A percentile compares a stretch with the other conserved stretches of the same genome.
phyloP scores from a whole-genome alignment of 2,113 vertebrate genomes.

The Collichthys lucidus region DNA sequence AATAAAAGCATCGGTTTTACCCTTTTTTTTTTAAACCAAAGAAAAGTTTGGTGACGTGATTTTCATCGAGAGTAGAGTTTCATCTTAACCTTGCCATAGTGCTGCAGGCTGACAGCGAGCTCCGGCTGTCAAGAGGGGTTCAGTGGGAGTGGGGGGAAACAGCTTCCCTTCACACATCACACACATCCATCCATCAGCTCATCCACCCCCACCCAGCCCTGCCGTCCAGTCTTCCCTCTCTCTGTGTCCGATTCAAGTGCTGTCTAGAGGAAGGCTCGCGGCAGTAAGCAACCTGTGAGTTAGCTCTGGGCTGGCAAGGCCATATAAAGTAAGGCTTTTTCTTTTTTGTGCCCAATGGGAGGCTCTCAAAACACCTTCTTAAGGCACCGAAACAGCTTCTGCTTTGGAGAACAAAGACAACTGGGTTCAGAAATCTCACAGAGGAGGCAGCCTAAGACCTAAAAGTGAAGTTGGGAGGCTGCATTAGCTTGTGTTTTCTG shows the following conservation, averaged over 20 bases:
- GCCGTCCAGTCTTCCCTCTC: constrained; percentile 42
- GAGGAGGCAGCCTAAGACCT: constrained; percentile 3
- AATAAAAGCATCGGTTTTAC: constrained; percentile 4
- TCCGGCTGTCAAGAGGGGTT: constrained; percentile 58
- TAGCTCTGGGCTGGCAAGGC: constrained; percentile 23
- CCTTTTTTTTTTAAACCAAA: constrained; percentile 31
- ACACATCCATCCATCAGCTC: constrained; percentile 34
- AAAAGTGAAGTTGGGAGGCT: background rate
- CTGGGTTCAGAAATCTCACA: constrained; percentile 7
- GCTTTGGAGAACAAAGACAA: constrained; percentile 59
- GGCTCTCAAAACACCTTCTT: constrained; percentile 57
- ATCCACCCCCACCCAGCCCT: constrained; percentile 26
- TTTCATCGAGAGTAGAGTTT: constrained; percentile 31
- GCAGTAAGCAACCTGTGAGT: constrained; percentile 40
- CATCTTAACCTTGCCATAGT: constrained; percentile 5
- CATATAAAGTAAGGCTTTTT: constrained; percentile 48
- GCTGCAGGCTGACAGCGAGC: constrained; percentile 59
- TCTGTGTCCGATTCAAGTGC: constrained; percentile 39
- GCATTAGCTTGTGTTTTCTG: background rate
- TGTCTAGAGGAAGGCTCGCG: constrained; percentile 52
- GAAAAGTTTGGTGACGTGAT: constrained; percentile 47
- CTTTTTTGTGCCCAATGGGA: constrained; percentile 36
- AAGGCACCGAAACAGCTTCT: constrained; percentile 51
- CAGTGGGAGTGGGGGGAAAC: constrained; percentile 25
- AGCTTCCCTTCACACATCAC: constrained; percentile 51